Evolutionary conservation across 2,113 vertebrate species (phyloP), one percentile per base, ranked within the genome.

Genomic region (Chroicocephalus ridibundus): DNA sequence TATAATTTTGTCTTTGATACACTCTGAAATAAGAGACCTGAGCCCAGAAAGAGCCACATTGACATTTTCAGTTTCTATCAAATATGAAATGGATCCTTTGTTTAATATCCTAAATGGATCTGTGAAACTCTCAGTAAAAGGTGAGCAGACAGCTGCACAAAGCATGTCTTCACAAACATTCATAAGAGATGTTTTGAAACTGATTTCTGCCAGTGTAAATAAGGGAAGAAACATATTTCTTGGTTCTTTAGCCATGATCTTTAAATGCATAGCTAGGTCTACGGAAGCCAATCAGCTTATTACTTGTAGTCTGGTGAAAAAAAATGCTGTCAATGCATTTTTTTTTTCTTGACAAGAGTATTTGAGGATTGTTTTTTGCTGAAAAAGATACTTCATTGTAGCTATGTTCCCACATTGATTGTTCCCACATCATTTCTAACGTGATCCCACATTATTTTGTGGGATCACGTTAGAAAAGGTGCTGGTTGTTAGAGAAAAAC

Each of bases 1-100:
- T 98, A 87, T 58, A 60, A n/a, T 69, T 89, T 93, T 86, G 9
- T 75, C 38, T 90, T 93, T 82, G 40, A 11, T 93, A 34, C 36
- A 51, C 9, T 68, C 32, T 65, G 47, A 64, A 86, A 69, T 68
- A 76, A 64, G 58, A 77, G 29, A 78, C 2, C 10, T 77, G 38
- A 85, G 42, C 66, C 54, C 69, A 87, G 32, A 61, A 24, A 36
- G 25, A 85, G 3, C 5, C 25, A 49, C 10, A 32, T 1, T 77
- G 38, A 31, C 15, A 27, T 61, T 80, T 89, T 77, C n/a, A 62
- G 18, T 77, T 92, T 94, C 40, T 91, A 10, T 76, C 57, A 84
- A 57, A 65, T 82, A 61, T 71, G 38, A 93, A 82, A 86, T 60
- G 6, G 42, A 83, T 90, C 32, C 32, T 92, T 78, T 75, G 31